Base-by-base conservation (phyloP, 2,888 invertebrate genomes). In the Drosophila pegasa region DNA sequence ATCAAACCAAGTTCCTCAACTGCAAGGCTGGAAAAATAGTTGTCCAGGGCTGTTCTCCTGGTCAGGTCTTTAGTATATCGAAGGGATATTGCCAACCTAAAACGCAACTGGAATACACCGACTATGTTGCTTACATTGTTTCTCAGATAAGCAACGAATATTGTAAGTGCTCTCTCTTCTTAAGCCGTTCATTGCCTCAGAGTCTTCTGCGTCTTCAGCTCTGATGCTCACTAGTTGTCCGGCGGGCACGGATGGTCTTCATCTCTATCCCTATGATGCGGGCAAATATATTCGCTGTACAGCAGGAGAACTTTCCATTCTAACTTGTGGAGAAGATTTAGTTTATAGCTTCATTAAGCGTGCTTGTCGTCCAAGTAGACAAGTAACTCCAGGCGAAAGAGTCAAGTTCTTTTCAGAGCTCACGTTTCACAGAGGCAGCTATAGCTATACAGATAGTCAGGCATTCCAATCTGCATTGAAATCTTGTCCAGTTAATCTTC, bases 1-100 rank as follows among this genome's bases (percentile, higher is more conserved):
- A 95, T 52, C 95, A 95, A 82, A 93, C 94, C 64, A 94, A 94
- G 80, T 95, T 94, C 82, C 92, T 95, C 18, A 94, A 94, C 80
- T 95, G 95, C 80, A 94, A 94, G 93, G 94, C 94, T 71, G 95
- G 95, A 0, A 92, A 94, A 52, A 94, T 94, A 0, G 92, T 92
- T 48, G 93, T 95, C 1, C 94, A 95, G 76, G 94, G 93, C 33
- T 95, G 95, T 81, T 92, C 94, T 0, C 94, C 94, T 0, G 94
- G 94, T 4, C 94, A 94, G 0, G 92, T 94, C 4, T 95, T 95
- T 86, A 95, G 95, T 88, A 93, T 94, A 4, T 81, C 84, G 0
- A 85, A 92, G n/a, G 92, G 92, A 6, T 92, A 92, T 35, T 95
- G 95, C 78, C 94, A 94, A 82, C 92, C 91, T 78, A 93, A 94